These are phyloP conservation scores for Lacerta agilis DNA, from an alignment of 2,797 vertebrate genomes.

Conservation along the genomic window DNA sequence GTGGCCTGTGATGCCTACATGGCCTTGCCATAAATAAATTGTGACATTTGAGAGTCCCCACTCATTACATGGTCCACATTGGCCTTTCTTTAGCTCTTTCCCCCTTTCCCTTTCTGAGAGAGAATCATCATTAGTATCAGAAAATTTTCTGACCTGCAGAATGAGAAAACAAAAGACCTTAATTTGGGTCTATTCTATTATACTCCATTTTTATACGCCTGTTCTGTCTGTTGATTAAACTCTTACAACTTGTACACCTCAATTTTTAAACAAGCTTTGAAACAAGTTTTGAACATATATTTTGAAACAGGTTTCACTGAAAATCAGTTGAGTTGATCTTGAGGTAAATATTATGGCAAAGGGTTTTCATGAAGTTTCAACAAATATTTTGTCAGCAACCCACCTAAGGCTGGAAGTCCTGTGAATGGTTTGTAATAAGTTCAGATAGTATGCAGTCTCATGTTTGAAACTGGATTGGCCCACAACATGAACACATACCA, in stretches of 20 bases:
- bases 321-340: not conserved
- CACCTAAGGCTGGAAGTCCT: not conserved
- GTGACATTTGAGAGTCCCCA: not conserved
- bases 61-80: not conserved
- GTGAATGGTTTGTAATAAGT: not conserved
- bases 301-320: not conserved
- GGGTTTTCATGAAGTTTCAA: not conserved
- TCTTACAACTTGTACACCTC: conserved; percentile 34
- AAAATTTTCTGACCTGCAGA: not conserved
- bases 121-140: conserved; percentile 5
- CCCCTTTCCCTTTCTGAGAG: conserved; percentile 1
- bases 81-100: conserved; percentile 31
- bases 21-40: not conserved
- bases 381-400: not conserved
- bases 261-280: not conserved
- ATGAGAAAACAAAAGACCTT: conserved; percentile 39
- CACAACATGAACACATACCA: not conserved
- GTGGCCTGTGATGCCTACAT: not conserved
- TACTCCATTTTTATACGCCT: conserved; percentile 34
- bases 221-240: conserved; percentile 34
- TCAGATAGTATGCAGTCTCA: not conserved
- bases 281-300: not conserved
- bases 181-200: conserved; percentile 23
- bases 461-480: not conserved
- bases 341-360: not conserved